These are phyloP conservation scores for Zalophus californianus DNA, from an alignment of 2,797 vertebrate species.

Conservation along the genomic window DNA sequence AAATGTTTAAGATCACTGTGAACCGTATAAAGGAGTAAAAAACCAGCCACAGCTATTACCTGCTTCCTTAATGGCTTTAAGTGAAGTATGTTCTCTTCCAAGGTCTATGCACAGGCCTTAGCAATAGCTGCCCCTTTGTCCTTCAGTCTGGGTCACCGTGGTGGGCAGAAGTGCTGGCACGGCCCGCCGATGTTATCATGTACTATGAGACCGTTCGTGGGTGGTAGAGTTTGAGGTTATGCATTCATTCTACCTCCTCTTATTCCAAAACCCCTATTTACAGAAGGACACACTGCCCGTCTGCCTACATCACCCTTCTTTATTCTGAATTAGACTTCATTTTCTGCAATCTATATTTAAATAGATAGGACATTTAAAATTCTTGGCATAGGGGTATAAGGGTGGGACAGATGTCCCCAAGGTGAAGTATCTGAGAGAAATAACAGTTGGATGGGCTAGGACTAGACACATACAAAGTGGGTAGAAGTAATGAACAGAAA, in stretches of 20 bases:
- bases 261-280: neutral
- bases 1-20: conserved; percentile 44
- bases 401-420: neutral
- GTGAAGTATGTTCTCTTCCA: conserved; percentile 26
- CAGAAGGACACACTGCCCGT: neutral
- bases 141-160: neutral
- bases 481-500: neutral
- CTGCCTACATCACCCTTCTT: neutral
- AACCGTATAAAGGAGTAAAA: conserved; percentile 28
- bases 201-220: neutral
- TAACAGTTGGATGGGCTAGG: neutral
- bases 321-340: conserved; percentile 32
- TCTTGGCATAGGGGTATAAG: neutral
- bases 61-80: conserved; percentile 8
- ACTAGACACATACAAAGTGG: neutral
- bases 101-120: neutral
- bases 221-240: neutral
- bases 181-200: neutral
- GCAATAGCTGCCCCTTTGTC: neutral
- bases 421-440: neutral
- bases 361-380: neutral
- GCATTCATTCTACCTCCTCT: neutral
- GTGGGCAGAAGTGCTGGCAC: conserved; percentile 21
- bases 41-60: neutral
- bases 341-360: conserved; percentile 12